phyloP scores from a whole-genome alignment of 2,113 vertebrate species.

The Scatophagus argus region DNA sequence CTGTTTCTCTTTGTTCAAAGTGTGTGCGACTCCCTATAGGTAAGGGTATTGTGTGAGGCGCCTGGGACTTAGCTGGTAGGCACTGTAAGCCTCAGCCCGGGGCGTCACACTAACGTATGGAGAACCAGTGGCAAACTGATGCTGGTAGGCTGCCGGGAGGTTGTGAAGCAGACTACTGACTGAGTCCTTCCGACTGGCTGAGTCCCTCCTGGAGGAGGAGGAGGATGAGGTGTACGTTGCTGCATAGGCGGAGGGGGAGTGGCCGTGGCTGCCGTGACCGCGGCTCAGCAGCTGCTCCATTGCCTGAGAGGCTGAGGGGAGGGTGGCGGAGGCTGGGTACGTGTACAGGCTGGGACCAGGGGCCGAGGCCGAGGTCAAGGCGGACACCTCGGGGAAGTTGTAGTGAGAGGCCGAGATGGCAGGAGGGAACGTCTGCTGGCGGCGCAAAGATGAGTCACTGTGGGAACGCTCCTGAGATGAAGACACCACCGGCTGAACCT shows the following conservation, averaged over 20 bases:
- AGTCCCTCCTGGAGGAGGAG: slow-evolving; percentile 74
- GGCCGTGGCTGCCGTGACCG: slow-evolving; percentile 83
- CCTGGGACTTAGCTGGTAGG: slow-evolving; percentile 97
- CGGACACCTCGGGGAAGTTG: slow-evolving; percentile 89
- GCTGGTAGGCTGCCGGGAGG: slow-evolving; percentile 94
- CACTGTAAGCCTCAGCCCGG: slow-evolving; percentile 93
- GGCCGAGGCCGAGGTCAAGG: slow-evolving; percentile 85
- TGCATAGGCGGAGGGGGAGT: slow-evolving; percentile 88
- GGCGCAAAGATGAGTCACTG: slow-evolving; percentile 84
- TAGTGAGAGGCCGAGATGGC: slow-evolving; percentile 91
- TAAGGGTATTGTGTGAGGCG: slow-evolving; percentile 98
- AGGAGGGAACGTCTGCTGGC: slow-evolving; percentile 94
- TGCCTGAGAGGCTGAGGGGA: slow-evolving; percentile 93
- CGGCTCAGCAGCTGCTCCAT: slow-evolving; percentile 95
- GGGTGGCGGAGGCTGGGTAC: slow-evolving; percentile 91
- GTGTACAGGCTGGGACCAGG: slow-evolving; percentile 88
- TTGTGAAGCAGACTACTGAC: slow-evolving; percentile 93
- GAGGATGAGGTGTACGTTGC: slow-evolving; percentile 83
- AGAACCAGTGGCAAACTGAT: slow-evolving; percentile 91
- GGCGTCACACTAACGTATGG: slow-evolving; percentile 95
- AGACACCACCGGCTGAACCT: slow-evolving; percentile 85
- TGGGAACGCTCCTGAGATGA: slow-evolving; percentile 86
- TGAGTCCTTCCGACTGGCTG: slow-evolving; percentile 89
- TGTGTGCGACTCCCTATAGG: slow-evolving; percentile 77
- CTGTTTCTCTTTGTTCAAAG: slow-evolving; percentile 29